Percentiles rank a stretch among this genome's conserved stretches.
Conservation (phyloP, 2,113 vertebrate genomes). For the Misgurnus anguillicaudatus region DNA sequence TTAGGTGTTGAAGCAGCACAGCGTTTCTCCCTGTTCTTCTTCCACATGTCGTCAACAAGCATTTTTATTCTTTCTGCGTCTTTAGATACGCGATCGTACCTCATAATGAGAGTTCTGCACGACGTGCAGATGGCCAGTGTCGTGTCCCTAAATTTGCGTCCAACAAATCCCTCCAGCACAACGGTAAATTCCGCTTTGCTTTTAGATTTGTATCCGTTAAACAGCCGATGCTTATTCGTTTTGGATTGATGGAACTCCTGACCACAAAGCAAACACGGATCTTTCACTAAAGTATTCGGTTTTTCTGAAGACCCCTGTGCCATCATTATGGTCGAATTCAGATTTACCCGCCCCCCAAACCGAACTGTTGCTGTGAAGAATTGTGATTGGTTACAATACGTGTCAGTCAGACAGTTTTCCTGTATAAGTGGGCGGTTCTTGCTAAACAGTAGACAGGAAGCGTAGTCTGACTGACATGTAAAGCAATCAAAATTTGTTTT, state of each 20-base stretch:
- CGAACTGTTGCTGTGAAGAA: not conserved
- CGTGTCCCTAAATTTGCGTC: conserved; percentile 17
- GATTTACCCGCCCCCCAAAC: conserved; percentile 25
- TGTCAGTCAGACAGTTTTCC: not conserved
- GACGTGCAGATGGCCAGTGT: not conserved
- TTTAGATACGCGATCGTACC: conserved; percentile 15
- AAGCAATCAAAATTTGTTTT: too few relatives aligned
- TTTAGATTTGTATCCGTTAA: conserved; percentile 4
- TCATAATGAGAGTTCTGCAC: conserved; percentile 5
- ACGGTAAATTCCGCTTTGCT: conserved; percentile 2
- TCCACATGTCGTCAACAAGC: conserved; percentile 14
- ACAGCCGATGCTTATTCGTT: conserved; percentile 21
- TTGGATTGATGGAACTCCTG: not conserved
- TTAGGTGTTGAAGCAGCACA: not conserved
- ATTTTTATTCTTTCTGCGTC: not conserved
- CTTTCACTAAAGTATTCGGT: not conserved
- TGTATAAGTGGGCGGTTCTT: not conserved
- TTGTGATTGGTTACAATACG: not conserved
- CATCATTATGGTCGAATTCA: not conserved
- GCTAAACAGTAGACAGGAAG: too few relatives aligned
- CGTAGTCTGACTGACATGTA: too few relatives aligned
- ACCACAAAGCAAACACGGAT: not conserved
- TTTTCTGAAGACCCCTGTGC: not conserved
- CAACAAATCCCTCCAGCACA: conserved; percentile 9
- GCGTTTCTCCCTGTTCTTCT: conserved; percentile 14